Base-by-base conservation (phyloP, 1,140 invertebrate species). In the Orius insidiosus region DNA sequence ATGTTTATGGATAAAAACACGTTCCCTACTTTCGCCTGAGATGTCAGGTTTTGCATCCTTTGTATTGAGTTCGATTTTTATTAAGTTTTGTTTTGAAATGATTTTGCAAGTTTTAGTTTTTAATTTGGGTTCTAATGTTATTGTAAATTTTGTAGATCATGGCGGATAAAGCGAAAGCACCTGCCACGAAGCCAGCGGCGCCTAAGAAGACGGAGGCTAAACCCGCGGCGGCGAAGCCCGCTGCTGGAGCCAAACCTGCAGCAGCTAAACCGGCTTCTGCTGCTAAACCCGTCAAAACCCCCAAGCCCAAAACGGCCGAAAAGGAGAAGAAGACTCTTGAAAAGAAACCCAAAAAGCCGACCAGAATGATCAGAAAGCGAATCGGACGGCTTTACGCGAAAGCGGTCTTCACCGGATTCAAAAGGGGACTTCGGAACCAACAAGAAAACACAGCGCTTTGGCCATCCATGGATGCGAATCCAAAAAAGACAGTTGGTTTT, bases 401-500 rank as follows among this genome's bases (percentile, higher is more conserved):
- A 66, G 93, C 88, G 24, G 83, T 98, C 13, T 98, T 99, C 67
- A 93, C 92, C 56, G 95, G 95, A 42, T 99, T 90, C 72, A 95
- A 93, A 65, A 76, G 96, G 58, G 93, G 94, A 51, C 74, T 93
- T 13, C 76, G 94, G 52, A 97, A 97, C 61, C 96, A 99, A 66
- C 84, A 94, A 63, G 95, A 98, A 68, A 88, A 94, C 66, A 97
- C 93, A 43, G 82, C 94, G 9, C 71, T 99, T 66, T 99, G 9
- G 95, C 88, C 67, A 76, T 94, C 51, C 93, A 98, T 58, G 95
- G 93, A 45, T 82, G 89, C 33, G 70, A 71, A 45, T 69, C 70
- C 10, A 86, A 87, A 59, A 59, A 72, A 15, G 92, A 97, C 54
- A 83, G 87, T 19, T 67, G 74, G 41, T 98, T 92, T 64, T 99